A percentile compares a stretch with the other conserved stretches of the same genome.
phyloP scores from a whole-genome alignment of 2,113 vertebrate genomes.

The Anarhynchus alexandrinus region DNA sequence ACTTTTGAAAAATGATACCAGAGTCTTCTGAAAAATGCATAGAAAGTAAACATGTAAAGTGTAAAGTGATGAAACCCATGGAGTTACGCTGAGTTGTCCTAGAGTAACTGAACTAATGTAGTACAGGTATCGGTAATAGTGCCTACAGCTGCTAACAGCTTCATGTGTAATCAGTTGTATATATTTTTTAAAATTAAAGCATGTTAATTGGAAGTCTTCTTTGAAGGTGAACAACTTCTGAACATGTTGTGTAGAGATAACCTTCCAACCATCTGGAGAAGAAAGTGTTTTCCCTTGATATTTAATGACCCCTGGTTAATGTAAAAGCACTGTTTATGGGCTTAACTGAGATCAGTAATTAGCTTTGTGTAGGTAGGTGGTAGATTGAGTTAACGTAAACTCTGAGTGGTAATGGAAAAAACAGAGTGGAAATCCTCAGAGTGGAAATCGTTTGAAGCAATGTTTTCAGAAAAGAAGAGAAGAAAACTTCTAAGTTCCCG shows the following conservation, averaged over 20 bases:
- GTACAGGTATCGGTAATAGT: neutral
- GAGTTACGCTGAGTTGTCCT: neutral
- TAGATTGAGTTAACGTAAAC: constrained; percentile 10
- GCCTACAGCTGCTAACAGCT: neutral
- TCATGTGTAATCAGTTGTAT: neutral
- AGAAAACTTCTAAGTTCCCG: neutral
- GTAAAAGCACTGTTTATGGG: neutral
- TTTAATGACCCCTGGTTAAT: constrained; percentile 39
- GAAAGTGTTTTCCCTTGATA: constrained; percentile 9
- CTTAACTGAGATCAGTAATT: constrained; percentile 17
- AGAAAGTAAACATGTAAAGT: neutral
- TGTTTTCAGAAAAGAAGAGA: neutral
- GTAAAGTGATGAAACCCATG: neutral
- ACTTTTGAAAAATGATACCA: neutral
- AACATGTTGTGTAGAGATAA: neutral
- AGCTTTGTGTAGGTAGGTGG: constrained; percentile 32
- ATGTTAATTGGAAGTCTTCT: neutral
- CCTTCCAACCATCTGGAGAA: neutral
- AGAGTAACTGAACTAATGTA: neutral
- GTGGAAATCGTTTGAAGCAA: neutral
- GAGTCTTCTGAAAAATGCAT: neutral
- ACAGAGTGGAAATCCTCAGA: neutral
- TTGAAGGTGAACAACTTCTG: neutral
- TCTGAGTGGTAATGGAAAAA: neutral
- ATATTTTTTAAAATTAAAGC: neutral